Evolutionary conservation across 2,797 vertebrate species (phyloP).

Genomic region (Myotis planiceps): DNA sequence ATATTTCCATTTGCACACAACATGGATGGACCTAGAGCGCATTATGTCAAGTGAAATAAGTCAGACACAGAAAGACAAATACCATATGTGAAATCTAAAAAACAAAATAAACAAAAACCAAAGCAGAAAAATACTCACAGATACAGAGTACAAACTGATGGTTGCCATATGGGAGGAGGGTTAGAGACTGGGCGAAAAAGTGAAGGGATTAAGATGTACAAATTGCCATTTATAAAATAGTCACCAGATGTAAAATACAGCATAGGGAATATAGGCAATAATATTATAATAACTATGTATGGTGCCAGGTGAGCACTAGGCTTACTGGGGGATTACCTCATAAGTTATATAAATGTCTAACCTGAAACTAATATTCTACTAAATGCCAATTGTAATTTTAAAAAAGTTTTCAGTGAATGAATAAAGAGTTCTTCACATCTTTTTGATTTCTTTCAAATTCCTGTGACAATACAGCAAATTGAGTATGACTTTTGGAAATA

Average conservation of each 20-base stretch:
- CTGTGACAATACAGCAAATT: neutral
- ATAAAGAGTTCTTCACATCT: neutral
- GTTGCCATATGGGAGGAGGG: neutral
- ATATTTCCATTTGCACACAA: neutral
- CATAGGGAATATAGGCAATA: neutral
- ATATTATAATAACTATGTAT: neutral
- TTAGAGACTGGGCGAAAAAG: neutral
- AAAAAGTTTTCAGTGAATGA: neutral
- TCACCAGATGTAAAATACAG: neutral
- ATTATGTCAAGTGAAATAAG: neutral
- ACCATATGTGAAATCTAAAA: neutral
- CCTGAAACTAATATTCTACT: neutral
- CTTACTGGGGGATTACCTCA: neutral
- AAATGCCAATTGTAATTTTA: neutral
- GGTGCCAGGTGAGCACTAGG: neutral
- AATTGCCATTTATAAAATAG: neutral
- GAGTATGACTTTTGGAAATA: conserved; percentile 46
- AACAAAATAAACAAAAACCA: neutral
- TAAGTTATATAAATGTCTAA: neutral
- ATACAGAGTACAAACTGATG: neutral
- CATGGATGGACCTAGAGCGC: neutral
- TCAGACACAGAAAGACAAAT: neutral
- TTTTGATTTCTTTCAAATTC: neutral
- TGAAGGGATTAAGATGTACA: neutral
- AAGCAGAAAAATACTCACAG: neutral